Evolutionary conservation across 2,888 invertebrate species (phyloP).

Genomic region (Isoperla grammatica): DNA sequence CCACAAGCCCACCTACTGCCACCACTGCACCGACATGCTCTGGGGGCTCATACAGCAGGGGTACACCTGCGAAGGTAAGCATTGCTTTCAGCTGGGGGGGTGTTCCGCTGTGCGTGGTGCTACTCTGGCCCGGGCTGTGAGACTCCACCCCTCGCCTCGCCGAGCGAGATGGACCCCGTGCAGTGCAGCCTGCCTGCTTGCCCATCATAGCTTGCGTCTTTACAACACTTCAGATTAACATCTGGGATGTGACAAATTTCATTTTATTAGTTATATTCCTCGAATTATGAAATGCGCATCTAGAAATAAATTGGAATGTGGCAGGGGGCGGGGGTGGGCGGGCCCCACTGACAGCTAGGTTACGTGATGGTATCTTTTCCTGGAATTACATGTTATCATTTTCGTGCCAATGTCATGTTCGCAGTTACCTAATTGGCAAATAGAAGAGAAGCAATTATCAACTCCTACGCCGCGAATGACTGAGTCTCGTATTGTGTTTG

Average conservation of each 20-base stretch:
- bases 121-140: constrained; percentile 21
- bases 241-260: constrained; percentile 2
- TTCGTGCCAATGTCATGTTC: constrained; percentile 7
- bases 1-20: constrained; percentile 99
- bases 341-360: neutral
- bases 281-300: no score
- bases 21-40: constrained; percentile 99
- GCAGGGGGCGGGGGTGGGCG: neutral
- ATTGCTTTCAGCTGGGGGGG: constrained; percentile 10
- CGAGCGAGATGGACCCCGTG: constrained; percentile 18
- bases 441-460: no score
- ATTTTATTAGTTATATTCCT: neutral
- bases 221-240: constrained; percentile 4
- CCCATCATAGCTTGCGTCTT: no score
- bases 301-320: no score
- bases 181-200: constrained; percentile 1
- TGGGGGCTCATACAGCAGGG: constrained; percentile 99
- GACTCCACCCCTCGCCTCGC: constrained; percentile 10
- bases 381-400: constrained; percentile 9
- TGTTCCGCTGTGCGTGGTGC: neutral
- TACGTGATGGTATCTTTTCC: neutral
- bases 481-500: no score
- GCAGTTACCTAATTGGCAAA: no score
- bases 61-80: constrained; percentile 96
- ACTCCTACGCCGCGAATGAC: no score